Evolutionary conservation across 2,888 invertebrate genomes (phyloP).

Genomic region (Nowickia ferox): DNA sequence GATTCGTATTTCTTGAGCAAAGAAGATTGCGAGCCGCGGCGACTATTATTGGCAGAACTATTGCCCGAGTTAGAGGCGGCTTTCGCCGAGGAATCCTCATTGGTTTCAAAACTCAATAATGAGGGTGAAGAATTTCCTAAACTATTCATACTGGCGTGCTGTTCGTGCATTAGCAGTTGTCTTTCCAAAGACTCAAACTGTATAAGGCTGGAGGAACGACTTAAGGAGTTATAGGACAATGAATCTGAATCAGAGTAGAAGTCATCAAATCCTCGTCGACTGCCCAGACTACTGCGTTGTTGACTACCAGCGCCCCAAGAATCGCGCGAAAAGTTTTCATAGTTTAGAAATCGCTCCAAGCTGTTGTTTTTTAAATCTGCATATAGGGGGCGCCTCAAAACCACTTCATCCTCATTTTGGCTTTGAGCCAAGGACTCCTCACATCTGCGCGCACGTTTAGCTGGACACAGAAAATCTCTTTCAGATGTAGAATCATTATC

Average conservation of each 20-base stretch:
- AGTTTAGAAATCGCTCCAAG: slow-evolving; percentile 77
- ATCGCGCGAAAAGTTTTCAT: slow-evolving; percentile 77
- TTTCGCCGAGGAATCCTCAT: slow-evolving; percentile 43
- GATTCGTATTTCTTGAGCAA: slow-evolving; percentile 80
- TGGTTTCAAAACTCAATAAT: slow-evolving; percentile 79
- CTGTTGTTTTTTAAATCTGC: slow-evolving; percentile 77
- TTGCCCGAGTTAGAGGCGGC: slow-evolving; percentile 72
- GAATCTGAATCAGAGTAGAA: slow-evolving; percentile 83
- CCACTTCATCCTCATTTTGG: slow-evolving; percentile 51
- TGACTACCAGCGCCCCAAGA: slow-evolving; percentile 75
- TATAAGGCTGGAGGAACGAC: slow-evolving; percentile 91
- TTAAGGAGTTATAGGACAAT: slow-evolving; percentile 86
- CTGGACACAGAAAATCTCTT: slow-evolving; percentile 89
- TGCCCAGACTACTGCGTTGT: slow-evolving; percentile 78
- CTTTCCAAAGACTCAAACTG: slow-evolving; percentile 93
- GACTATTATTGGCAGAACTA: slow-evolving; percentile 77
- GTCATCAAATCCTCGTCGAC: slow-evolving; percentile 81
- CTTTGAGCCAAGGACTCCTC: slow-evolving; percentile 81
- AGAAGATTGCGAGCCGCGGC: slow-evolving; percentile 79
- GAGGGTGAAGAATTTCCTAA: slow-evolving; percentile 83
- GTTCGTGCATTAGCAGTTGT: slow-evolving; percentile 85
- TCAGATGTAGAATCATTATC: slow-evolving; percentile 85
- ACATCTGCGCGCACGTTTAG: slow-evolving; percentile 87
- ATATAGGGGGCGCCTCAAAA: slow-evolving; percentile 65
- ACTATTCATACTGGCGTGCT: slow-evolving; percentile 81